Evolutionary conservation across 1,140 invertebrate species (phyloP), one percentile per base, ranked within the genome.

Genomic region (Macrobrachium rosenbergii): DNA sequence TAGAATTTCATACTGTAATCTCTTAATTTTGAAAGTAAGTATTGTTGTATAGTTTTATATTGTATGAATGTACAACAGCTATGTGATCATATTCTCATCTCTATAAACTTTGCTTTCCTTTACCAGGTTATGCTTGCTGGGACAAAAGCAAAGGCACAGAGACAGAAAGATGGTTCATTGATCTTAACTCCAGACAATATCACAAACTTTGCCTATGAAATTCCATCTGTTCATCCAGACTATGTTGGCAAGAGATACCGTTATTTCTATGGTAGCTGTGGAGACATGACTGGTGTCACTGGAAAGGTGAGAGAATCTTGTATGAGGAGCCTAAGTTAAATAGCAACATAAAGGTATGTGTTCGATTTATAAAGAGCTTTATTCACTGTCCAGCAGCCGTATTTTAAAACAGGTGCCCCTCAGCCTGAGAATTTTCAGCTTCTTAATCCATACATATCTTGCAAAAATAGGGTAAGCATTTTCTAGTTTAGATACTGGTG

Each of bases 241-340:
- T 90, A 91, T 91, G 93, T 95, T 78, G 95, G 96, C 90, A 93
- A 91, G 84, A 90, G 91, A 12, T 98, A 98, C 91, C 93, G 94
- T 81, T 98, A 96, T 91, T 97, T 97, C 91, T 98, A 98, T 91
- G 97, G 96, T 0, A 97, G 97, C 72, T 96, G 95, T 85, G 95
- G 95, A 16, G 96, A 97, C 78, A 89, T 89, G 89, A 83, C 76
- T 6, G 3, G 2, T 23, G 79, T 82, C 2, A 73, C 21, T n/a
- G 87, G 87, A 16, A 84, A 88, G 87, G 87, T 88, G 77, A 63
- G 62, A 10, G 12, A 21, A 28, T 64, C 37, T 21, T 12, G 17
- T 64, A 6, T 23, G 23, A 23, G 19, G 23, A 23, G 19, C 17
- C 16, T 14, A 8, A 77, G 3, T 43, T n/a, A 17, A 7, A 8